Conservation (phyloP, 2,888 invertebrate species). For the Lottia gigantea region DNA sequence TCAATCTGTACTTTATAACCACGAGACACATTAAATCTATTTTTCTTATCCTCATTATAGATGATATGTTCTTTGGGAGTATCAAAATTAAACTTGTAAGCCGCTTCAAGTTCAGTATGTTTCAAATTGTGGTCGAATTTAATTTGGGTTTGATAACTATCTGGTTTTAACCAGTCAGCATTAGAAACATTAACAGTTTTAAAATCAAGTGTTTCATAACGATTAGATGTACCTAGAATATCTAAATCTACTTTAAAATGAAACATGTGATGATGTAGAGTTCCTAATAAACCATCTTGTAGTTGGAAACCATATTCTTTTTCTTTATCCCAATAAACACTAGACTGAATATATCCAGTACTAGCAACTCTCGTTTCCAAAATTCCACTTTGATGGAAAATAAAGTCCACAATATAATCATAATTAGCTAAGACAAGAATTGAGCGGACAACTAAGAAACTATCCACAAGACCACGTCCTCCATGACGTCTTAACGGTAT, state of each 20-base stretch:
- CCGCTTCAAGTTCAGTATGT: slow-evolving; percentile 44
- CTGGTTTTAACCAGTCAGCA: slow-evolving; percentile 27
- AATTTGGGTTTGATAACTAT: slow-evolving; percentile 34
- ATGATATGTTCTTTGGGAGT: slow-evolving; percentile 51
- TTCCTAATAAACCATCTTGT: slow-evolving; percentile 44
- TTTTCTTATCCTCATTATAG: slow-evolving; percentile 39
- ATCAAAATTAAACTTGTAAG: slow-evolving; percentile 48
- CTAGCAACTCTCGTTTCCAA: slow-evolving; percentile 46
- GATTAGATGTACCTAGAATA: slow-evolving; percentile 51
- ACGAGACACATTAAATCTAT: slow-evolving; percentile 40
- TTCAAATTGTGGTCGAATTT: slow-evolving; percentile 34
- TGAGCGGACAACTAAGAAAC: slow-evolving; percentile 44
- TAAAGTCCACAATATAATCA: slow-evolving; percentile 58
- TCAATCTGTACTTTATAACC: slow-evolving; percentile 27
- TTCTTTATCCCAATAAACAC: slow-evolving; percentile 22
- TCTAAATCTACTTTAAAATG: slow-evolving; percentile 54
- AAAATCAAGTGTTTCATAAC: slow-evolving; percentile 57
- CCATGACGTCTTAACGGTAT: slow-evolving; percentile 45
- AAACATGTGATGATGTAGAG: slow-evolving; percentile 58
- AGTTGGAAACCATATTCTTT: slow-evolving; percentile 36
- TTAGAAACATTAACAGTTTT: slow-evolving; percentile 34
- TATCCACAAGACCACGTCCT: slow-evolving; percentile 41
- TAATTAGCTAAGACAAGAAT: slow-evolving; percentile 52
- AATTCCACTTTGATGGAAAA: slow-evolving; percentile 57
- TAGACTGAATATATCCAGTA: slow-evolving; percentile 35